Evolutionary conservation across 2,113 vertebrate species (phyloP).

Genomic region (Anolis sagrei): DNA sequence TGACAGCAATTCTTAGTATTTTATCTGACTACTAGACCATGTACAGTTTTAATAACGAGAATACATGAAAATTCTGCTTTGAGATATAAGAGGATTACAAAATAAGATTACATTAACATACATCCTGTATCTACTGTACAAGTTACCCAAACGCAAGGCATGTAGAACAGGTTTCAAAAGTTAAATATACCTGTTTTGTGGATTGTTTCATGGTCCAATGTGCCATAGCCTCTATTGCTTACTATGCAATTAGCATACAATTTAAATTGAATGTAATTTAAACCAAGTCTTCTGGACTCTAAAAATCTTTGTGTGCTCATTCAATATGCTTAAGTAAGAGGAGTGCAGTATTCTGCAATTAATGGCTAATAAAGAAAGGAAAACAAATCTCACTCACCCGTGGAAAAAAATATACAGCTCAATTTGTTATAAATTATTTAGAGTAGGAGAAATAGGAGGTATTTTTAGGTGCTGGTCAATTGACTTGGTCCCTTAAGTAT

Average conservation of each 20-base stretch:
- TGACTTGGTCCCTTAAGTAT: constrained; percentile 34
- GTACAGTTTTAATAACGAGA: constrained; percentile 71
- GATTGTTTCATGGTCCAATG: constrained; percentile 28
- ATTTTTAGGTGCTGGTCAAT: constrained; percentile 47
- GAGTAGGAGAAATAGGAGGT: constrained; percentile 52
- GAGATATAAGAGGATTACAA: constrained; percentile 70
- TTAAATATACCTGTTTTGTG: constrained; percentile 50
- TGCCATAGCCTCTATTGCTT: constrained; percentile 8
- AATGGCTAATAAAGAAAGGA: constrained; percentile 47
- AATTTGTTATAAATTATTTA: constrained; percentile 53
- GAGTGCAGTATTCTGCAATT: constrained; percentile 58
- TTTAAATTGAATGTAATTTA: not conserved
- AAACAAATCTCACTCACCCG: constrained; percentile 48
- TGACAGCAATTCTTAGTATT: constrained; percentile 76
- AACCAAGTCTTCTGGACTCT: constrained; percentile 31
- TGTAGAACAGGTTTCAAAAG: constrained; percentile 40
- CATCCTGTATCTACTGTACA: constrained; percentile 53
- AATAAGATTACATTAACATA: constrained; percentile 52
- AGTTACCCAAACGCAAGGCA: constrained; percentile 52
- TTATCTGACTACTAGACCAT: constrained; percentile 59
- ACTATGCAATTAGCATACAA: constrained; percentile 29
- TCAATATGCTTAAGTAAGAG: constrained; percentile 50
- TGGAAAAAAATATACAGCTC: constrained; percentile 53
- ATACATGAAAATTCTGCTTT: constrained; percentile 66
- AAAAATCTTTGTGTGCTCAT: constrained; percentile 41